A percentile compares a stretch with the other conserved stretches of the same genome.
phyloP scores from a whole-genome alignment of 2,113 vertebrate genomes.

The Seriola rivoliana region DNA sequence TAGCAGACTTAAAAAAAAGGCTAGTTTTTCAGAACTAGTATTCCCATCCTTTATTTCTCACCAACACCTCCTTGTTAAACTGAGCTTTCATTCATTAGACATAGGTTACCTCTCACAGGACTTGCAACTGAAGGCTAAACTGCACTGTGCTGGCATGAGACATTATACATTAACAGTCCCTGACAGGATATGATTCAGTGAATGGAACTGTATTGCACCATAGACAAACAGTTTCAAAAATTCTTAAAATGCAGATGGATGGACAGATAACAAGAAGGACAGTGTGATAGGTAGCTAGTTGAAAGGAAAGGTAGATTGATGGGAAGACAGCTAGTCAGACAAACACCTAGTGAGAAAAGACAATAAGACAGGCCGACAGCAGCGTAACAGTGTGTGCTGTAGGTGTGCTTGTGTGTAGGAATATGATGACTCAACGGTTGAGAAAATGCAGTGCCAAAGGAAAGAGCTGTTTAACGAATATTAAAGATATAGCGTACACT shows the following conservation, averaged over 20 bases:
- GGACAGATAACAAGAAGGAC: no score
- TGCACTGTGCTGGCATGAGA: neutral
- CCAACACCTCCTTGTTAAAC: slow-evolving; percentile 20
- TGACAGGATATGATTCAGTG: neutral
- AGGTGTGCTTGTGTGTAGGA: no score
- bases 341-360: no score
- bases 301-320: neutral
- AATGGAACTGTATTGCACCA: neutral
- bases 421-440: no score
- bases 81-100: slow-evolving; percentile 23
- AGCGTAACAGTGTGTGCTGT: no score
- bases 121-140: slow-evolving; percentile 11
- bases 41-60: slow-evolving; percentile 27
- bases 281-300: neutral
- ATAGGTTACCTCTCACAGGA: slow-evolving; percentile 23
- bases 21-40: slow-evolving; percentile 26
- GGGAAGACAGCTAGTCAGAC: neutral
- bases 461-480: no score
- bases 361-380: no score
- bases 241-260: neutral
- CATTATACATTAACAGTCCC: slow-evolving; percentile 8
- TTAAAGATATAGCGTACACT: no score
- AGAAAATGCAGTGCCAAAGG: neutral
- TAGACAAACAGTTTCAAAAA: neutral
- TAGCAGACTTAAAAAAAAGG: slow-evolving; percentile 49